Base-by-base conservation (phyloP, 2,797 vertebrate genomes). In the Thripadectes ignobilis region DNA sequence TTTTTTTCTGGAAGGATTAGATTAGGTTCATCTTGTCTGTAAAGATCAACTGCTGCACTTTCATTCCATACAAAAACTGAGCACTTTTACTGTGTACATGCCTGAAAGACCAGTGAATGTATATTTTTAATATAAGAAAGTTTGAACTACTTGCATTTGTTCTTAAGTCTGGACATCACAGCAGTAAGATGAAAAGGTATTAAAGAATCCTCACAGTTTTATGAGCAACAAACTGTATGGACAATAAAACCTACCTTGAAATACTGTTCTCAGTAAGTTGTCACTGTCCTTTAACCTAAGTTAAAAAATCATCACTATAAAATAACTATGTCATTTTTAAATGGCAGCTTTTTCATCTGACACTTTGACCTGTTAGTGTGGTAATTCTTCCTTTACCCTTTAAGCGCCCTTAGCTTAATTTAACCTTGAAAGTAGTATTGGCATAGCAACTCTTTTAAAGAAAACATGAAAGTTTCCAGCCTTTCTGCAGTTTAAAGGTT, bases 331-430 rank as follows among this genome's bases (percentile, higher is more conserved):
- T 76, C 61, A 75, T 92, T 93, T 92, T 67, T 76, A 77, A 94
- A 92, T 45, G 65, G 14, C 49, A 85, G 94, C 94, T 94, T 88
- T 91, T 92, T 57, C 38, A 46, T 81, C 49, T 95, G 89, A 81
- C 69, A 82, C 68, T 81, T 93, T 75, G 84, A 84, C 85, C 66
- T 66, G 24, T 67, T 65, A 68, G 36, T 81, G 57, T 36, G 49
- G 45, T 85, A 66, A 87, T 95, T 93, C 76, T 95, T 80, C 65
- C 54, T 90, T 91, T 94, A 89, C 59, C 75, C 91, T 96, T 96
- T 96, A 89, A 65, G 52, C 89, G 75, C 29, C 93, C 94, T 96
- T 88, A 94, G 75, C 55, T 94, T 96, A 89, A 75, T 46, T 80
- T 85, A 95, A 83, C 78, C 77, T 87, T 87, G 78, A 93, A 95